Evolutionary conservation across 2,888 invertebrate species (phyloP).

Genomic region (Stenodema calcarata): DNA sequence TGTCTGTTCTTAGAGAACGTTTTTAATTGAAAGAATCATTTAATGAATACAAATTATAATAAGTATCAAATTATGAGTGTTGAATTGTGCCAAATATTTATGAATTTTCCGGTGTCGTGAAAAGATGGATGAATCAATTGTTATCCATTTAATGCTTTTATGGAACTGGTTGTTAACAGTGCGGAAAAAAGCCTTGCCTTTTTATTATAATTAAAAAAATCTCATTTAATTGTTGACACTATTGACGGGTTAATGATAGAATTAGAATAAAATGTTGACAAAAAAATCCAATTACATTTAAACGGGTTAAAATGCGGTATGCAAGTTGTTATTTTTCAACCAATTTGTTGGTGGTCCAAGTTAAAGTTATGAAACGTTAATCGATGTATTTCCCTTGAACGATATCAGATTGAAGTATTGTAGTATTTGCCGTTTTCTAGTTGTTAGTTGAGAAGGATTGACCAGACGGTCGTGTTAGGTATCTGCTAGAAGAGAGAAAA

Average conservation of each 20-base stretch:
- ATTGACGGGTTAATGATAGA: neutral
- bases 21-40: neutral
- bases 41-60: neutral
- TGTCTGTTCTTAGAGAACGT: neutral
- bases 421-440: neutral
- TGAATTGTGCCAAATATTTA: conserved; percentile 21
- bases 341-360: neutral
- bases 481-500: neutral
- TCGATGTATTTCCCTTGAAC: neutral
- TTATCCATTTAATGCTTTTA: neutral
- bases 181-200: conserved; percentile 1
- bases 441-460: neutral
- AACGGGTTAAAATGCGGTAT: neutral
- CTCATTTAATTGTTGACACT: neutral
- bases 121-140: neutral
- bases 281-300: neutral
- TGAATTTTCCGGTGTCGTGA: neutral
- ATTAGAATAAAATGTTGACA: neutral
- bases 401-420: neutral
- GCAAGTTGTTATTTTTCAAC: neutral
- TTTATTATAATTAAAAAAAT: neutral
- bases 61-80: neutral
- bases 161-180: neutral
- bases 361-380: neutral
- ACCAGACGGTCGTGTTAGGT: neutral